Evolutionary conservation across 2,113 vertebrate genomes (phyloP).

Genomic region (Picathartes gymnocephalus): DNA sequence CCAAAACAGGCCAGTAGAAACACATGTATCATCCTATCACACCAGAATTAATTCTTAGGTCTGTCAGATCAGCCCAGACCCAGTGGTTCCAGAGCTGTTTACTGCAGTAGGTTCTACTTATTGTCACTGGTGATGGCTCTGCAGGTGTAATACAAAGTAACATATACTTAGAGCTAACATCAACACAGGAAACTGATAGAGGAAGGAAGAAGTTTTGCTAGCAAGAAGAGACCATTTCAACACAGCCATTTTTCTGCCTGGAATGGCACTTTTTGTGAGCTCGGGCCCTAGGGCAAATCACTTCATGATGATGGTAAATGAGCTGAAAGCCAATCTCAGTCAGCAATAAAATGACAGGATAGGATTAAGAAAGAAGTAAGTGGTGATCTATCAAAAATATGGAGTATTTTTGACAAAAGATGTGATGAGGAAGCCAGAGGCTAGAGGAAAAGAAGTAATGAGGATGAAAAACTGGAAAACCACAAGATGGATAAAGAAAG

Average conservation of each 20-base stretch:
- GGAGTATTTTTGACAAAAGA: conserved; percentile 30
- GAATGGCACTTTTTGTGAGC: neutral
- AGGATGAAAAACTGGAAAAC: conserved; percentile 7
- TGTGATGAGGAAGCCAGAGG: neutral
- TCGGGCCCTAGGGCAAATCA: neutral
- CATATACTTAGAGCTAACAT: neutral
- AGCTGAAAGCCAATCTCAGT: conserved; percentile 27
- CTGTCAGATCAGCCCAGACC: neutral
- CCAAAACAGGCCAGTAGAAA: neutral
- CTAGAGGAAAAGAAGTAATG: neutral
- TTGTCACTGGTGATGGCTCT: neutral
- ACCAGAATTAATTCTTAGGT: neutral
- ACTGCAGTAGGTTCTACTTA: neutral
- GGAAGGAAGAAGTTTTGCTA: neutral
- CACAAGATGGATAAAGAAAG: neutral
- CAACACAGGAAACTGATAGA: neutral
- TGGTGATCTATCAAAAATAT: conserved; percentile 33
- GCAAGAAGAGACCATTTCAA: neutral
- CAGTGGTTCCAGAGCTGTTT: neutral
- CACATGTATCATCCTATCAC: neutral
- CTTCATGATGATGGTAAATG: conserved; percentile 22
- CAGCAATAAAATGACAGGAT: conserved; percentile 33
- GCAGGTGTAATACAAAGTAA: neutral
- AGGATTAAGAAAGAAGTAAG: conserved; percentile 30
- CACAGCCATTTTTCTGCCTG: neutral